Percentiles rank a stretch among this genome's conserved stretches.
Evolutionary conservation across 2,113 vertebrate species (phyloP).

Genomic region (Vulpes lagopus): DNA sequence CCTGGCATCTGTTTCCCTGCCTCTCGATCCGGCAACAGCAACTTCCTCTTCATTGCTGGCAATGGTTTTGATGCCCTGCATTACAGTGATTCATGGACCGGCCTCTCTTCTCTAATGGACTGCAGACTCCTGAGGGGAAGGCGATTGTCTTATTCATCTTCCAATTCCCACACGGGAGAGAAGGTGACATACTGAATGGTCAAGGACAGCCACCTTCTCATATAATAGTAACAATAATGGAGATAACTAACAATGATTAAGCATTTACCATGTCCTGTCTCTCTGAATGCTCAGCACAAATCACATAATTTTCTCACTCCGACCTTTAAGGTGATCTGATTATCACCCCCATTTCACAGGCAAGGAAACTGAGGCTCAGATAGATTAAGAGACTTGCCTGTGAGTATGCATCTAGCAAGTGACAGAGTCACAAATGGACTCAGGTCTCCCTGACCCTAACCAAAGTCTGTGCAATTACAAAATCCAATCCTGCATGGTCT

Average conservation of each 20-base stretch:
- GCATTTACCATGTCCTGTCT: background rate
- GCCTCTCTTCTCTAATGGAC: conserved; percentile 34
- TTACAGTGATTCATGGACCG: conserved; percentile 47
- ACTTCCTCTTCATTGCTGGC: background rate
- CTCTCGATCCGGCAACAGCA: background rate
- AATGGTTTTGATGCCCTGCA: background rate
- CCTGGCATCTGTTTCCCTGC: conserved; percentile 12
- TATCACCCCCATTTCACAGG: background rate
- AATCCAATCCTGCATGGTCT: background rate
- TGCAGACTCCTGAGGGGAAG: conserved; percentile 48
- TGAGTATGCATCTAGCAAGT: background rate
- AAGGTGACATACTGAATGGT: background rate
- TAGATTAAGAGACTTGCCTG: background rate
- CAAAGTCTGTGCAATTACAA: background rate
- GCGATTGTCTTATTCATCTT: conserved; percentile 61
- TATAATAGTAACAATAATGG: background rate
- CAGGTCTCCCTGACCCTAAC: background rate
- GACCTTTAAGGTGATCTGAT: background rate
- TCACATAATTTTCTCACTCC: background rate
- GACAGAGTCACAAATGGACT: background rate
- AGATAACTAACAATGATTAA: background rate
- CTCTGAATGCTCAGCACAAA: background rate
- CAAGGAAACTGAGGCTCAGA: background rate
- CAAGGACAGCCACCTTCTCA: conserved; percentile 37
- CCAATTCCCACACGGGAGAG: background rate